phyloP scores from a whole-genome alignment of 2,888 invertebrate species.

The Isoperla grammatica region DNA sequence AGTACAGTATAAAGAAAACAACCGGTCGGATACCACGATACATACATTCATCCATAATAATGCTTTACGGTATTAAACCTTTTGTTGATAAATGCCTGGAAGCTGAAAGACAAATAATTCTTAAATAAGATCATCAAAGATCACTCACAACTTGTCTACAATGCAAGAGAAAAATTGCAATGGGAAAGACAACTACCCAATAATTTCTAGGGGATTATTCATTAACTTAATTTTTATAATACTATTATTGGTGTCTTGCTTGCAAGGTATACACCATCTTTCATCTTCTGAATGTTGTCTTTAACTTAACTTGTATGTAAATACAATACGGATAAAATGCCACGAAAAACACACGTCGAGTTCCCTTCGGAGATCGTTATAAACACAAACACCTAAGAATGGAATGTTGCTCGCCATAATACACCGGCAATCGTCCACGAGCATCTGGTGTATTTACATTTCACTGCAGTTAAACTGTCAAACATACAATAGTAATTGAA shows the following conservation, averaged over 20 bases:
- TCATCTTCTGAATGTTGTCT: neutral
- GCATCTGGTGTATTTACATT: neutral
- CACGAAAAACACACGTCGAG: neutral
- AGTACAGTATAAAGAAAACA: constrained; percentile 12
- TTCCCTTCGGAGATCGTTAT: neutral
- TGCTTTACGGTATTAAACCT: neutral
- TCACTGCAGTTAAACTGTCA: constrained; percentile 23
- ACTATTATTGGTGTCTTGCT: neutral
- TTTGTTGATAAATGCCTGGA: neutral
- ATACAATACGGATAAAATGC: neutral
- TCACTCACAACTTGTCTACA: neutral
- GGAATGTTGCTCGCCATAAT: neutral
- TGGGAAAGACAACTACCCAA: neutral
- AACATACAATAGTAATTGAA: constrained; percentile 29
- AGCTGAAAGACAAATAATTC: neutral
- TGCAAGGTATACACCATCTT: neutral
- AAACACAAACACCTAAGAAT: neutral
- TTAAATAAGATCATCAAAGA: neutral
- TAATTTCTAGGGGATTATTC: neutral
- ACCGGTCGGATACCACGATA: neutral
- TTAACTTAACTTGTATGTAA: neutral
- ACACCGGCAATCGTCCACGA: neutral
- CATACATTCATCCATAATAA: neutral
- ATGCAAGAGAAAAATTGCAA: no score
- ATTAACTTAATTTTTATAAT: neutral